Conservation (phyloP, 2,888 invertebrate species). For the Unio delphinus region DNA sequence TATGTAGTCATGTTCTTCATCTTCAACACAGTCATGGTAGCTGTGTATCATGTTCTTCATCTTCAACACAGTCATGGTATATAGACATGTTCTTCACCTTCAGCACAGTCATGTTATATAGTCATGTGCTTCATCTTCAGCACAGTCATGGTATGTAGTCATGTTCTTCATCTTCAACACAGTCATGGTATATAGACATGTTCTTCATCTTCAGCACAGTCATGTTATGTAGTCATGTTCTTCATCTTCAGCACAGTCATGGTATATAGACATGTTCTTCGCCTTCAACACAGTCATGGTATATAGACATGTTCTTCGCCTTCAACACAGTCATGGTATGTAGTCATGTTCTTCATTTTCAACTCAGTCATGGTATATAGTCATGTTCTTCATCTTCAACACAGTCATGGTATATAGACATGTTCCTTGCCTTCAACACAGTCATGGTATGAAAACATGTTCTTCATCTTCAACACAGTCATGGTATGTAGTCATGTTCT, state of each 20-base stretch:
- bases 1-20: too few relatives aligned
- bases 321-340: constrained; percentile 60
- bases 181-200: constrained; percentile 47
- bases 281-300: constrained; percentile 63
- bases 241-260: constrained; percentile 61
- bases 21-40: too few relatives aligned
- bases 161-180: constrained; percentile 66
- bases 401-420: constrained; percentile 46
- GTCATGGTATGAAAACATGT: constrained; percentile 57
- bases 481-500: constrained; percentile 61
- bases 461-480: constrained; percentile 62
- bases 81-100: constrained; percentile 59
- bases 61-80: constrained; percentile 60
- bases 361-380: constrained; percentile 54
- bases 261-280: constrained; percentile 56
- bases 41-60: constrained; percentile 66
- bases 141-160: constrained; percentile 53
- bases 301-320: constrained; percentile 53
- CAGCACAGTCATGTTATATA: constrained; percentile 54
- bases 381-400: constrained; percentile 65
- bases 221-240: constrained; percentile 59
- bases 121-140: constrained; percentile 66
- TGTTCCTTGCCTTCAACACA: constrained; percentile 65
- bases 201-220: constrained; percentile 64
- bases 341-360: constrained; percentile 63